Evolutionary conservation across 2,797 vertebrate species (phyloP).

Genomic region (Catostomus latipinnis): DNA sequence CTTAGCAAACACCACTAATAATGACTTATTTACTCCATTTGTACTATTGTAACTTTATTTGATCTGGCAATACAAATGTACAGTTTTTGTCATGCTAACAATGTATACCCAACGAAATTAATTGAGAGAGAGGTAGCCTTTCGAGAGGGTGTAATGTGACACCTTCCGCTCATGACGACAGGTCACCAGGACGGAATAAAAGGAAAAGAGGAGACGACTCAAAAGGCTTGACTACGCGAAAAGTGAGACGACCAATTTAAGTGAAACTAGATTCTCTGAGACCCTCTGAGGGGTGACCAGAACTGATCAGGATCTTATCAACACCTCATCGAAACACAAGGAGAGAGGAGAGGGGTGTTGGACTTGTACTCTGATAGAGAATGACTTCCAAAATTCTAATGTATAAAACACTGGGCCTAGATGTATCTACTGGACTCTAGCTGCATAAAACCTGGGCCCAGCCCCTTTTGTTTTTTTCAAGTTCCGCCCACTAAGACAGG

Average conservation of each 20-base stretch:
- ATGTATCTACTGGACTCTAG: no score
- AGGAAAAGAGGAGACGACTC: constrained; percentile 35
- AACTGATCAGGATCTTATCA: constrained; percentile 78
- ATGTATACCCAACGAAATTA: background rate
- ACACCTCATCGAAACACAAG: constrained; percentile 64
- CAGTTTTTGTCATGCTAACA: background rate
- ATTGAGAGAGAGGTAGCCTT: background rate
- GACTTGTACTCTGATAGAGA: constrained; percentile 1
- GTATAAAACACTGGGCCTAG: no score
- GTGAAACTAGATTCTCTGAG: constrained; percentile 76
- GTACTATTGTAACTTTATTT: no score
- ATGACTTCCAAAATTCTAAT: constrained; percentile 6
- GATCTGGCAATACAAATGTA: no score
- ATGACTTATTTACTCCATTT: no score
- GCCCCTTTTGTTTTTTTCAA: no score
- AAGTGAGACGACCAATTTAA: constrained; percentile 78
- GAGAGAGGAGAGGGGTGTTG: background rate
- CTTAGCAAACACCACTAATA: no score
- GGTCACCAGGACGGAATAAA: constrained; percentile 42
- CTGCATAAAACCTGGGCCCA: no score
- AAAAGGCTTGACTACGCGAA: constrained; percentile 76
- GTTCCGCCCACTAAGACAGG: no score
- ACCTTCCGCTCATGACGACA: constrained; percentile 18
- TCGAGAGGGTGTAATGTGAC: constrained; percentile 38
- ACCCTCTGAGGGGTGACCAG: constrained; percentile 66